A percentile compares a stretch with the other conserved stretches of the same genome.
Conservation (phyloP, 2,888 invertebrate genomes). For the Dysmachus trigonus region DNA sequence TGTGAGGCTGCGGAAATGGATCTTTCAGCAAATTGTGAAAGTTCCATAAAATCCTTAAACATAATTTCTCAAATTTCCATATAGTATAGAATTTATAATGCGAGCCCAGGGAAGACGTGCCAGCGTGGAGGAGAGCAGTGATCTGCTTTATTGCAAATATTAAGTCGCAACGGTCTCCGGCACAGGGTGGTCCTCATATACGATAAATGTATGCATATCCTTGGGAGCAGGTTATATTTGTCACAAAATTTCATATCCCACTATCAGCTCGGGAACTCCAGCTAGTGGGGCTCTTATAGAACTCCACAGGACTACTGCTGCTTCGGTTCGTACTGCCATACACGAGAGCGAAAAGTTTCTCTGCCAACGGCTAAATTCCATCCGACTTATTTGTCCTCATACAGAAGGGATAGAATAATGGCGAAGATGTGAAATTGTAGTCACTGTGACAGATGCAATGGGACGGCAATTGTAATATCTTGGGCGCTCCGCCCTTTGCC, state of each 20-base stretch:
- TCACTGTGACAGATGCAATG: constrained; percentile 36
- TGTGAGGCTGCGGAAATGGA: neutral
- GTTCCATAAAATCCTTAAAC: neutral
- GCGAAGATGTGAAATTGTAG: neutral
- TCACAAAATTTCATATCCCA: constrained; percentile 22
- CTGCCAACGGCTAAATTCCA: constrained; percentile 30
- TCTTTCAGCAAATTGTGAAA: neutral
- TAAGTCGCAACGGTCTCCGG: neutral
- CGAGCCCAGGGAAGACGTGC: neutral
- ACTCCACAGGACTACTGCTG: neutral
- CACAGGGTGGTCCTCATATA: neutral
- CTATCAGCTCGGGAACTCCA: neutral
- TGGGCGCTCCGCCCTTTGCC: neutral
- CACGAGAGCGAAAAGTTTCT: constrained; percentile 7
- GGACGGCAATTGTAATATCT: constrained; percentile 34
- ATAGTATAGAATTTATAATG: constrained; percentile 7
- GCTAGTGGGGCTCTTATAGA: neutral
- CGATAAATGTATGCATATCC: neutral
- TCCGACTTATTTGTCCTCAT: constrained; percentile 35
- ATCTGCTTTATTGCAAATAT: constrained; percentile 29
- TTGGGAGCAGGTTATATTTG: constrained; percentile 10
- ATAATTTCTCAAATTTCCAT: constrained; percentile 15
- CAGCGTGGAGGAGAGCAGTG: neutral
- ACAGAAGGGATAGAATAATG: neutral
- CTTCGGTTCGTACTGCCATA: neutral